Evolutionary conservation across 2,797 vertebrate genomes (phyloP).

Genomic region (Pipistrellus kuhlii): DNA sequence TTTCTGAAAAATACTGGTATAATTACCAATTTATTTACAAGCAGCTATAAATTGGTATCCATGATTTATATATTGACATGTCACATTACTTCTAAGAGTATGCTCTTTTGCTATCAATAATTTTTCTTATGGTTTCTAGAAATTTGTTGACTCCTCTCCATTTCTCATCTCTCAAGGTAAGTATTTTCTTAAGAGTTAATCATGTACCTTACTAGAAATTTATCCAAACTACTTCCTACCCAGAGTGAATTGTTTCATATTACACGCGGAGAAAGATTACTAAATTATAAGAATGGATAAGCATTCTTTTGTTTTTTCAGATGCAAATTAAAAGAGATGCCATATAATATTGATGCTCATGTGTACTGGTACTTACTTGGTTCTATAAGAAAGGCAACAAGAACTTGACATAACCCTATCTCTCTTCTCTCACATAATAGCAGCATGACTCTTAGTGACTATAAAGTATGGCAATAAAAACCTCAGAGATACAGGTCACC

Average conservation of each 20-base stretch:
- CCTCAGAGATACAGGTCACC: not conserved
- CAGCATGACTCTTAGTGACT: not conserved
- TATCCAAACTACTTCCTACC: not conserved
- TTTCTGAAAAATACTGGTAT: slow-evolving; percentile 3
- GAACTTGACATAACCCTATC: not conserved
- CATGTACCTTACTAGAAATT: not conserved
- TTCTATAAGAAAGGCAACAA: not conserved
- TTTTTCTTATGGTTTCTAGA: not conserved
- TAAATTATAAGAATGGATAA: not conserved
- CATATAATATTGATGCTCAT: not conserved
- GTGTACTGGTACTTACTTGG: not conserved
- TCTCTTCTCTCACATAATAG: not conserved
- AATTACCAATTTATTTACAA: slow-evolving; percentile 23
- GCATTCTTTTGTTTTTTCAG: not conserved
- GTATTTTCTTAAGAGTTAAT: not conserved
- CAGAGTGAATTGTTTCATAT: not conserved
- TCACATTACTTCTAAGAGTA: not conserved
- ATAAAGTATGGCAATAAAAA: not conserved
- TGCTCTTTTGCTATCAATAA: slow-evolving; percentile 2
- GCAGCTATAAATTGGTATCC: slow-evolving; percentile 15
- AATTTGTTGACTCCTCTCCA: not conserved
- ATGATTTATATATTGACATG: slow-evolving; percentile 29
- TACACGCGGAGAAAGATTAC: not conserved
- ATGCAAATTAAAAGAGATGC: not conserved
- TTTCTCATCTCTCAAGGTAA: slow-evolving; percentile 42